Conservation (phyloP, 2,113 vertebrate species). For the Collichthys lucidus region DNA sequence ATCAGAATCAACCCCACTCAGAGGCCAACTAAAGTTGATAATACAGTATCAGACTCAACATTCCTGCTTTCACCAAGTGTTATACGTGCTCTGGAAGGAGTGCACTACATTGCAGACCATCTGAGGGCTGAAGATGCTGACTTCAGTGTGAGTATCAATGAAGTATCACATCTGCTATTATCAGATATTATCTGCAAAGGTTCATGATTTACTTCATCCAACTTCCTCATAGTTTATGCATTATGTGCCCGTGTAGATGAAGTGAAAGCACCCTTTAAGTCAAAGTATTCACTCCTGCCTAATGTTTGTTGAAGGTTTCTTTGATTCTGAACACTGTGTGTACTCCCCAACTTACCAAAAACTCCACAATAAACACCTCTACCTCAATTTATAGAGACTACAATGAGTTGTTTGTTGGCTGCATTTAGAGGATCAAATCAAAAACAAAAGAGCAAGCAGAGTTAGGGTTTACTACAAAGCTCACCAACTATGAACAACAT, state of each 20-base stretch:
- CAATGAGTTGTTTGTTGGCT: too few relatives aligned
- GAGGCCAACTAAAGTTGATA: slow-evolving; percentile 49
- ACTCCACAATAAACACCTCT: neutral
- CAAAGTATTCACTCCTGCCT: neutral
- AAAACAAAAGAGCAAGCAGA: too few relatives aligned
- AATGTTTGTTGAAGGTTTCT: neutral
- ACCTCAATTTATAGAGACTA: too few relatives aligned
- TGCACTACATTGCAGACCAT: slow-evolving; percentile 93
- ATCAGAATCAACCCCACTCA: slow-evolving; percentile 45
- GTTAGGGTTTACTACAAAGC: neutral
- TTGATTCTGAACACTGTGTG: neutral
- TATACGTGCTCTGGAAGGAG: slow-evolving; percentile 89
- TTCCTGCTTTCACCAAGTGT: slow-evolving; percentile 86
- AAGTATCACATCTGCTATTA: neutral
- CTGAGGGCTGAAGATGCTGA: slow-evolving; percentile 91
- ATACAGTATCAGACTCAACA: slow-evolving; percentile 18
- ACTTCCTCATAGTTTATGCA: neutral
- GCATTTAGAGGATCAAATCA: too few relatives aligned
- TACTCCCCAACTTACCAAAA: neutral
- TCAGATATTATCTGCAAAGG: neutral
- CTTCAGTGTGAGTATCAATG: slow-evolving; percentile 77
- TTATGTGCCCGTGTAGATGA: neutral
- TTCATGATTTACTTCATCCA: neutral
- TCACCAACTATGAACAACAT: neutral
- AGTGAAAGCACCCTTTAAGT: neutral